These are phyloP conservation scores for Eospalax fontanierii DNA, from an alignment of 2,797 vertebrate genomes.

Conservation along the genomic window DNA sequence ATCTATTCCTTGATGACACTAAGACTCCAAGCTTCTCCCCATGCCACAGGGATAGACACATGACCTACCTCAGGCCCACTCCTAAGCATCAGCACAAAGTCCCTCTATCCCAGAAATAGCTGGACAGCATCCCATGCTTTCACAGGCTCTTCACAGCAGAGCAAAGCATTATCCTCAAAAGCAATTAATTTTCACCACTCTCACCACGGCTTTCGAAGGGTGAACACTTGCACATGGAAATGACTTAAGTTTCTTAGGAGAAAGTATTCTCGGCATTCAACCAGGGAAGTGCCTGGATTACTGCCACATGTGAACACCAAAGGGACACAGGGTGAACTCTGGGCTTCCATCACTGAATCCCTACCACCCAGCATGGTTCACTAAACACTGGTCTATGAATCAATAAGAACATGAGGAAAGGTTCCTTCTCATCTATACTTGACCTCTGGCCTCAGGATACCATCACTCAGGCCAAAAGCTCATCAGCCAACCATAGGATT, in stretches of 20 bases:
- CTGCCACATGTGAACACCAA: neutral
- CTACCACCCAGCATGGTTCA: neutral
- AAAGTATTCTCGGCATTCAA: neutral
- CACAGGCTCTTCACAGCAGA: neutral
- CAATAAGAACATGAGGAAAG: neutral
- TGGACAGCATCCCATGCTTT: neutral
- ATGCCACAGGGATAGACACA: neutral
- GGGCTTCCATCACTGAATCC: neutral
- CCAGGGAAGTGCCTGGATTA: neutral
- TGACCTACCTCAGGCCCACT: neutral
- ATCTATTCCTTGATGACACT: neutral
- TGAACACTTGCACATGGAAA: neutral
- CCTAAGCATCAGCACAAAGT: neutral
- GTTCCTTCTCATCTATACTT: neutral
- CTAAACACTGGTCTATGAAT: neutral
- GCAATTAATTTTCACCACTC: neutral
- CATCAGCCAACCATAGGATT: neutral
- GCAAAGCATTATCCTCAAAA: neutral
- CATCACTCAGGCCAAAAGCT: neutral
- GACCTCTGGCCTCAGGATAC: neutral
- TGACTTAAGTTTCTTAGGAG: neutral
- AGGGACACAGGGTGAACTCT: neutral
- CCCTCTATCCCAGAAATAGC: neutral
- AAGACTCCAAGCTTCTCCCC: neutral
- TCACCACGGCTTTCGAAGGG: neutral